A percentile compares a stretch with the other conserved stretches of the same genome.
phyloP scores from a whole-genome alignment of 1,140 invertebrate species.

The Argopecten irradians region DNA sequence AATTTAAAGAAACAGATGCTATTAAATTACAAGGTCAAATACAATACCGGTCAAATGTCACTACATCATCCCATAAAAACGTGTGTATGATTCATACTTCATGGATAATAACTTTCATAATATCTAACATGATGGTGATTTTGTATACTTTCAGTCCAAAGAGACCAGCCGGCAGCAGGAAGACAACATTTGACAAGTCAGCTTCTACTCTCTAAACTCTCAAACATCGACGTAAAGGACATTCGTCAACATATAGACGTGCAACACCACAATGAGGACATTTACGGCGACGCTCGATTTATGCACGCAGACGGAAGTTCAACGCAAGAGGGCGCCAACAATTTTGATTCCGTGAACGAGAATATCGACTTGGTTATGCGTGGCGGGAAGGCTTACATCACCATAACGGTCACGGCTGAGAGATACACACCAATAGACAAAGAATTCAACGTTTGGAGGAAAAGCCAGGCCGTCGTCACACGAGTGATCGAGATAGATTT shows the following conservation, averaged over 20 bases:
- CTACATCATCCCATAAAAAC: no score
- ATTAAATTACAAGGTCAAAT: no score
- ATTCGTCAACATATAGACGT: slow-evolving; percentile 72
- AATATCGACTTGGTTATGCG: slow-evolving; percentile 72
- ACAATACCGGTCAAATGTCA: no score
- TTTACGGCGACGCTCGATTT: slow-evolving; percentile 70
- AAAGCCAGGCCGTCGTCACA: slow-evolving; percentile 75
- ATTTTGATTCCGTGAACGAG: slow-evolving; percentile 74
- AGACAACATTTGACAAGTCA: slow-evolving; percentile 62
- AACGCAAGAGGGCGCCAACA: slow-evolving; percentile 54
- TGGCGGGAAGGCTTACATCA: slow-evolving; percentile 71
- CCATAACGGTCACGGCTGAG: slow-evolving; percentile 73
- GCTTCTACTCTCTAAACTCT: slow-evolving; percentile 63
- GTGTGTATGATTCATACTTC: no score
- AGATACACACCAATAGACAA: slow-evolving; percentile 71
- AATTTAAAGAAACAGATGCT: no score
- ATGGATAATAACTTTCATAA: no score
- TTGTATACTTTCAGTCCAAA: slow-evolving; percentile 54
- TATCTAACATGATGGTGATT: no score
- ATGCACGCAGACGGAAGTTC: slow-evolving; percentile 68
- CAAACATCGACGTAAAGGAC: slow-evolving; percentile 67
- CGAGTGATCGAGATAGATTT: slow-evolving; percentile 74
- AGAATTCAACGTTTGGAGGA: slow-evolving; percentile 74
- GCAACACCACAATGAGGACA: slow-evolving; percentile 72
- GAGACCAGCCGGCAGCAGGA: slow-evolving; percentile 32